Conservation (phyloP, 2,797 vertebrate genomes). For the Eulemur mongoz region DNA sequence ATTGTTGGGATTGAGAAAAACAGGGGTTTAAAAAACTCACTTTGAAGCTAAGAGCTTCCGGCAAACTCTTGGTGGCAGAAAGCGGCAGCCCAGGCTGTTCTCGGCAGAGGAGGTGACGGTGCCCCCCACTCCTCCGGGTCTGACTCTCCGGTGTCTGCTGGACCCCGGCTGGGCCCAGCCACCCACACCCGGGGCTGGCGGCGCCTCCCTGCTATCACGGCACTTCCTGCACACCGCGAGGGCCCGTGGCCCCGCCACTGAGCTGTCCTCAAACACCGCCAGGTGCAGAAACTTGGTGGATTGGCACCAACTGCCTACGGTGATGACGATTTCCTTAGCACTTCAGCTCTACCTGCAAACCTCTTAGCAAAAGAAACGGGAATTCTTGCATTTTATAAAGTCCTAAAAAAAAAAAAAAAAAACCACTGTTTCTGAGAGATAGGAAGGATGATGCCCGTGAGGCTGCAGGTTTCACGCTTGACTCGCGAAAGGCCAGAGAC, state of each 20-base stretch:
- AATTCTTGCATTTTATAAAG: background rate
- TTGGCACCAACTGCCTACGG: fast-evolving
- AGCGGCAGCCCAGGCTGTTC: background rate
- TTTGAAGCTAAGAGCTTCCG: background rate
- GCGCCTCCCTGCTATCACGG: background rate
- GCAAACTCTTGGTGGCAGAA: background rate
- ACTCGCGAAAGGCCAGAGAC: background rate
- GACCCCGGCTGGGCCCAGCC: background rate
- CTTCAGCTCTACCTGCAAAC: background rate
- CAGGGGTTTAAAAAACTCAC: background rate
- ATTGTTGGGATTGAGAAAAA: background rate
- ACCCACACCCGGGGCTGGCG: background rate
- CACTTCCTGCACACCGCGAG: background rate
- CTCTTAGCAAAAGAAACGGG: background rate
- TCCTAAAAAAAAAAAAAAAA: background rate
- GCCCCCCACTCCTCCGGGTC: background rate
- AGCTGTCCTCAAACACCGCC: too few species aligned
- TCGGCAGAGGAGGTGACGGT: fast-evolving
- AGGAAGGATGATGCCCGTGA: background rate
- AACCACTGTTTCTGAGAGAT: background rate
- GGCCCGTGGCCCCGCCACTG: background rate
- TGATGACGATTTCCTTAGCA: background rate
- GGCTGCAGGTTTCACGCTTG: background rate
- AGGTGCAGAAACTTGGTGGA: background rate
- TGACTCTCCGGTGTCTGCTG: too few species aligned